A percentile compares a stretch with the other conserved stretches of the same genome.
These are phyloP conservation scores for Hippoglossus hippoglossus DNA, from an alignment of 2,797 vertebrate species.

Conservation along the genomic window DNA sequence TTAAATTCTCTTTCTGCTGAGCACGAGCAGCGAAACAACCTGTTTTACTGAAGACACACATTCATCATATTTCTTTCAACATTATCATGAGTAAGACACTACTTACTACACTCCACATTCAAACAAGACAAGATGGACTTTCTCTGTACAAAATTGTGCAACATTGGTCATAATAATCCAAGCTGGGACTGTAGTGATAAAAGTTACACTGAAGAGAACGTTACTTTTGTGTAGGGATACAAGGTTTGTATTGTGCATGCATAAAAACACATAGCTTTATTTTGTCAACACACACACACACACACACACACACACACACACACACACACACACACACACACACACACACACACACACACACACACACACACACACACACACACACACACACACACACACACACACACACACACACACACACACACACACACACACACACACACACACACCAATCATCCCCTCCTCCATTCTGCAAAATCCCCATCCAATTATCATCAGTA, in stretches of 20 bases:
- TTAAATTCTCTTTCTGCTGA: not conserved
- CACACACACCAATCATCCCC: not conserved
- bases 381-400: not conserved
- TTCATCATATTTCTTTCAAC: not conserved
- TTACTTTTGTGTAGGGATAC: slow-evolving; percentile 6
- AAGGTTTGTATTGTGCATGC: not conserved
- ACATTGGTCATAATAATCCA: slow-evolving; percentile 23
- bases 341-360: not conserved
- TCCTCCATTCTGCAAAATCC: not conserved
- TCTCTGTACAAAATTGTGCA: slow-evolving; percentile 38
- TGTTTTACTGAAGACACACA: not conserved
- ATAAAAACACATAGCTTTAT: not conserved
- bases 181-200: not conserved
- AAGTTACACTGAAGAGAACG: not conserved
- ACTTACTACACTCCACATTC: not conserved
- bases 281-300: no score
- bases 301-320: no score
- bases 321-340: not conserved
- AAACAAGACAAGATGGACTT: not conserved
- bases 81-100: slow-evolving; percentile 1
- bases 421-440: not conserved
- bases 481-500: not conserved
- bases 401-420: not conserved
- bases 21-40: no score
- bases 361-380: not conserved